Conservation (phyloP, 1,140 invertebrate genomes). For the Prorops nasuta region DNA sequence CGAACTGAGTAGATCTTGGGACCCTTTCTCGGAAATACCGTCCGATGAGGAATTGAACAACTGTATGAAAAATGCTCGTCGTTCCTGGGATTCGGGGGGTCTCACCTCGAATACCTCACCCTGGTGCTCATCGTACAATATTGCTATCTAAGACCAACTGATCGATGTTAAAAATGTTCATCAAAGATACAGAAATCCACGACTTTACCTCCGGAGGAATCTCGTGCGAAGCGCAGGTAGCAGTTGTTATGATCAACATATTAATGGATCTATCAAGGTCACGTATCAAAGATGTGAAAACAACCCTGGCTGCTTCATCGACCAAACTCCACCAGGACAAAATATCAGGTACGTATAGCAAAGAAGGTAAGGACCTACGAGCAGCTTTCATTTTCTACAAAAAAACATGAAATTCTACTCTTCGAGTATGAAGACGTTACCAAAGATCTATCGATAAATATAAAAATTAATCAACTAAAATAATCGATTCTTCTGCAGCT, state of each 20-base stretch:
- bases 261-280: slow-evolving; percentile 54
- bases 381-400: slow-evolving; percentile 48
- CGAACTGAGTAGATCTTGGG: slow-evolving; percentile 40
- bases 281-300: slow-evolving; percentile 52
- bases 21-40: slow-evolving; percentile 36
- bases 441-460: too few relatives aligned
- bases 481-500: slow-evolving; percentile 65
- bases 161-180: neutral
- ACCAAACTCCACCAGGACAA: slow-evolving; percentile 58
- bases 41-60: slow-evolving; percentile 33
- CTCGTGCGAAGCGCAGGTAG: slow-evolving; percentile 32
- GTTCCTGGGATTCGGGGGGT: slow-evolving; percentile 29
- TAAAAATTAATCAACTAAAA: slow-evolving; percentile 62
- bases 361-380: slow-evolving; percentile 50
- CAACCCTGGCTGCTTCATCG: slow-evolving; percentile 50
- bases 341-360: slow-evolving; percentile 56
- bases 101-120: slow-evolving; percentile 42
- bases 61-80: slow-evolving; percentile 42
- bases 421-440: too few relatives aligned
- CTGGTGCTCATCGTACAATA: slow-evolving; percentile 41
- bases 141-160: slow-evolving; percentile 29
- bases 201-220: slow-evolving; percentile 49
- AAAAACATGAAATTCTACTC: slow-evolving; percentile 3
- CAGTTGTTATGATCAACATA: slow-evolving; percentile 54
- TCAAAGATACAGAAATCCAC: slow-evolving; percentile 4